Evolutionary conservation across 2,797 vertebrate species (phyloP).

Genomic region (Myripristis murdjan): DNA sequence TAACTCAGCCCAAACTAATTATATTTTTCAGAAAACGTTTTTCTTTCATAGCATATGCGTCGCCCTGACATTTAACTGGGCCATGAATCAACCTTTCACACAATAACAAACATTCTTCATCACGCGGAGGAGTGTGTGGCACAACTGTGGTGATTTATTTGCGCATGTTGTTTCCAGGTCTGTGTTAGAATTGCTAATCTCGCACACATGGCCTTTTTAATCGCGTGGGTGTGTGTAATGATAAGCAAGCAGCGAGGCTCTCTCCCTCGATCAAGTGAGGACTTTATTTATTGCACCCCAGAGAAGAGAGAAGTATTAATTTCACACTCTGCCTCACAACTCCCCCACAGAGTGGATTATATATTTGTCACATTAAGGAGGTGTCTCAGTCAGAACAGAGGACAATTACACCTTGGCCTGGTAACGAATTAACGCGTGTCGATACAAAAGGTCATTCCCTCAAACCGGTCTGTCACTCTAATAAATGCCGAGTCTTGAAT

Average conservation of each 20-base stretch:
- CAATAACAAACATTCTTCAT: constrained; percentile 19
- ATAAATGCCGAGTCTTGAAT: constrained; percentile 33
- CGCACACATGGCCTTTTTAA: constrained; percentile 52
- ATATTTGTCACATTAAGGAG: constrained; percentile 69
- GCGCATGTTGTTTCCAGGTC: constrained; percentile 38
- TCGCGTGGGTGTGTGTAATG: constrained; percentile 55
- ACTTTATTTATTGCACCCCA: constrained; percentile 71
- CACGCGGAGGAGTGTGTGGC: background rate
- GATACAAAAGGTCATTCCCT: constrained; percentile 61
- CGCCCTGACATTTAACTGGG: constrained; percentile 29
- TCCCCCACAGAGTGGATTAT: constrained; percentile 61
- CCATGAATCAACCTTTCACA: constrained; percentile 29
- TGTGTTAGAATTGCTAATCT: constrained; percentile 52
- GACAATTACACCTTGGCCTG: constrained; percentile 68
- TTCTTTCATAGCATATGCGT: background rate
- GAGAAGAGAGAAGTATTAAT: constrained; percentile 71
- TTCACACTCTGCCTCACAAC: constrained; percentile 79
- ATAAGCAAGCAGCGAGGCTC: constrained; percentile 55
- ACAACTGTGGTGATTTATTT: constrained; percentile 53
- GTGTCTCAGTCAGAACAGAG: constrained; percentile 55
- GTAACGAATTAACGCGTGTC: constrained; percentile 59
- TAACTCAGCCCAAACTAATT: background rate
- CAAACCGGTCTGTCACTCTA: constrained; percentile 45
- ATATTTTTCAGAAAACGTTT: background rate
- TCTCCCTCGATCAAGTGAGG: constrained; percentile 54